Base-by-base conservation (phyloP, 2,113 vertebrate genomes). In the Ptilonorhynchus violaceus region DNA sequence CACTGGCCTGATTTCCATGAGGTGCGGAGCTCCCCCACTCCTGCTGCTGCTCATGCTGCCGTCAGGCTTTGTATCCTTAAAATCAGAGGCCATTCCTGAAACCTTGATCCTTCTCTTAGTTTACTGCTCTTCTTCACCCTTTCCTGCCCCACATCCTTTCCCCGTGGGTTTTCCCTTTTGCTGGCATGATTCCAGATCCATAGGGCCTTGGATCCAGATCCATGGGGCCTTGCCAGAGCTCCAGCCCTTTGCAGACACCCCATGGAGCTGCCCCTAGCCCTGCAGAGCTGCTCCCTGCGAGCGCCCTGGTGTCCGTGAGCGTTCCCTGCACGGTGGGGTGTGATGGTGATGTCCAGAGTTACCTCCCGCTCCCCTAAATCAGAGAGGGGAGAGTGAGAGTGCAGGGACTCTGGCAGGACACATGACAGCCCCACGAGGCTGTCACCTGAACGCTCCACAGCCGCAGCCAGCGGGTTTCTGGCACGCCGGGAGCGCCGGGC, bases 321-420 rank as follows among this genome's bases (percentile, higher is more conserved):
- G 2, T 31, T 24, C 63, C 49, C 22, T 8, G 39, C 0, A 1
- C 8, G 1, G 9, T 11, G 13, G 68, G n/a, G 4, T n/a, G 3
- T 0, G 1, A 2, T 2, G 17, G 70, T 9, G 37, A 2, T 1
- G 0, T 10, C 10, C 58, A 70, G 37, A 23, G 50, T 20, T 10
- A 33, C 41, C 37, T 79, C 31, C 66, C 7, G 10, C 42, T 39
- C 2, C 52, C n/a, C 58, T 18, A 11, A 2, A 16, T 5, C 35
- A 9, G 7, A 6, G 28, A 39, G 50, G 35, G 81, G 23, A 18
- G 11, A 2, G 39, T 78, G 52, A 30, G 64, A 31, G 56, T 0
- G 74, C 19, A 35, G 50, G 81, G 56, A 21, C 52, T 2, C 9
- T 41, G 53, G 30, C 35, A 80, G 67, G 78, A 31, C 58, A 66